Evolutionary conservation across 2,888 invertebrate species (phyloP), one percentile per base, ranked within the genome.

Genomic region (Thecophora atra): DNA sequence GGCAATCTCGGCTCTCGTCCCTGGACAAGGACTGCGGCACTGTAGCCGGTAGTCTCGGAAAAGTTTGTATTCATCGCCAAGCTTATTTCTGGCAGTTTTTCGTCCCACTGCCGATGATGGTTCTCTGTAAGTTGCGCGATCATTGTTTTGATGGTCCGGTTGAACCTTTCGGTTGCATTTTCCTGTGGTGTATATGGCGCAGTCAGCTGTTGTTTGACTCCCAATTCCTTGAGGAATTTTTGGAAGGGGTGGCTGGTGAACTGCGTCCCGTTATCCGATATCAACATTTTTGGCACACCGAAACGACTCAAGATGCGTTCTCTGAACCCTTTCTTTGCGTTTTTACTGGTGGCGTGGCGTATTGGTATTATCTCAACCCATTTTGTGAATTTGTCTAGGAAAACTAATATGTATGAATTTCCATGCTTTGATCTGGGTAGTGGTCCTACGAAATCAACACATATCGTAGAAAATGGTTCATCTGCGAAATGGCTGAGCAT

Each of bases 231-330:
- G 1, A 64, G 11, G 24, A 44, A 64, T 5, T 42, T 24, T 5
- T 64, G 21, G 15, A 64, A 42, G 2, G 15, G 8, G 11, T 24
- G 54, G 2, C 47, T 47, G 4, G 67, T 73, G n/a, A 66, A 71
- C 24, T 73, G 71, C 5, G 68, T 58, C 2, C 71, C 69, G 28
- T 70, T 74, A 19, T 74, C 70, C 3, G 71, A 64, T 2, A 71
- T 68, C 15, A 73, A 7, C 1, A 65, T 51, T 24, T 73, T 71
- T 3, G 47, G 72, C 5, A 63, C 54, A 0, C 66, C 69, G 60
- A 64, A 74, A 1, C 70, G 24, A 0, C 66, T 1, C 21, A 51
- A 6, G 51, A 69, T 28, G 21, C 69, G 26, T 4, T 58, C 28
- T 58, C 24, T 24, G 28, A 58, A 58, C 1, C 58, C 58, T 24